Evolutionary conservation across 2,113 vertebrate genomes (phyloP).

Genomic region (Siphamia tubifer): DNA sequence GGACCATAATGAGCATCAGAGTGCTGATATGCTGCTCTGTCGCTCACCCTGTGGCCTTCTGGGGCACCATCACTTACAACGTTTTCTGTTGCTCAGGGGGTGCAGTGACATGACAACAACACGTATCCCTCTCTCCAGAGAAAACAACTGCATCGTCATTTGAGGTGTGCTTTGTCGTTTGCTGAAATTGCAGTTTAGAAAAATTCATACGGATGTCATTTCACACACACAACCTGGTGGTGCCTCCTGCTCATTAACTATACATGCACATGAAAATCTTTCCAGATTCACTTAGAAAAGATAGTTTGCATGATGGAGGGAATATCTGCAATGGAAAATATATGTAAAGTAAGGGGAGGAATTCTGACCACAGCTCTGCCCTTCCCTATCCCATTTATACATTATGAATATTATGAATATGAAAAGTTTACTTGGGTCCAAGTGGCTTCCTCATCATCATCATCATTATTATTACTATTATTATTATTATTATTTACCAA

Average conservation of each 20-base stretch:
- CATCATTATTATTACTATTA: no score
- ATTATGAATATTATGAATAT: constrained; percentile 12
- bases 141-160: background rate
- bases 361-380: constrained; percentile 61
- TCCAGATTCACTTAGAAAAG: constrained; percentile 42
- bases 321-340: constrained; percentile 78
- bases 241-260: background rate
- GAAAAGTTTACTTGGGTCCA: constrained; percentile 11
- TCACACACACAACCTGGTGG: background rate
- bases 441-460: no score
- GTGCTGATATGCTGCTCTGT: constrained; percentile 38
- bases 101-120: constrained; percentile 13
- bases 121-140: background rate
- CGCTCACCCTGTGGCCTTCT: background rate
- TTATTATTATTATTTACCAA: no score
- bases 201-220: background rate
- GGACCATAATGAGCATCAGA: constrained; percentile 32
- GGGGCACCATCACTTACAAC: constrained; percentile 24
- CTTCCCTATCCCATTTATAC: constrained; percentile 22
- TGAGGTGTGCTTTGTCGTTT: background rate
- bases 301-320: constrained; percentile 72
- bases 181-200: background rate
- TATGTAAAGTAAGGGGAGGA: constrained; percentile 75
- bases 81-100: constrained; percentile 13
- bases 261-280: constrained; percentile 55